phyloP scores from a whole-genome alignment of 2,888 invertebrate genomes.

The Metalampra italica region DNA sequence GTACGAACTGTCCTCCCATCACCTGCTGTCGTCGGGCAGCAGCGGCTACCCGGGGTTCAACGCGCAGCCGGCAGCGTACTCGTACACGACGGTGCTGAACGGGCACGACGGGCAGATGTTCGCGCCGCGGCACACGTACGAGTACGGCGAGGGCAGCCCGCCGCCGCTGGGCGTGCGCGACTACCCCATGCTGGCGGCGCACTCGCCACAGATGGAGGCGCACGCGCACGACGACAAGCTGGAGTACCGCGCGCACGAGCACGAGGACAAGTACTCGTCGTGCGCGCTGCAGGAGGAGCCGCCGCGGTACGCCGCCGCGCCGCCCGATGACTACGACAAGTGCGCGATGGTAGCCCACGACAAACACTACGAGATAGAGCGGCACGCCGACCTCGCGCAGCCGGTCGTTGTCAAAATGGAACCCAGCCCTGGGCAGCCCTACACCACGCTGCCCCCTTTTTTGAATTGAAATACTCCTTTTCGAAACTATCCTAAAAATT shows the following conservation, averaged over 20 bases:
- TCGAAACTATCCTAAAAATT: constrained; percentile 69
- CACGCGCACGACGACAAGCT: constrained; percentile 64
- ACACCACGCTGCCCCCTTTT: constrained; percentile 87
- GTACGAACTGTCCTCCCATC: constrained; percentile 87
- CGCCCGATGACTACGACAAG: constrained; percentile 80
- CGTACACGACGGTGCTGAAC: constrained; percentile 83
- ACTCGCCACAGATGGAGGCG: constrained; percentile 79
- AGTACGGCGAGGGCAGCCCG: constrained; percentile 80
- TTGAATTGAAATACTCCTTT: constrained; percentile 83
- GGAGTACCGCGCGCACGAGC: constrained; percentile 64
- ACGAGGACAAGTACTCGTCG: constrained; percentile 67
- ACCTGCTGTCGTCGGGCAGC: constrained; percentile 84
- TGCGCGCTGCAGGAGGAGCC: constrained; percentile 72
- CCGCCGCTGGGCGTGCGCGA: constrained; percentile 81
- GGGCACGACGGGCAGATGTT: constrained; percentile 88
- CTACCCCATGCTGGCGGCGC: constrained; percentile 82
- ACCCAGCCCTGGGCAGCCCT: constrained; percentile 78
- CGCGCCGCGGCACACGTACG: constrained; percentile 79
- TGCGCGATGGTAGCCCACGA: constrained; percentile 73
- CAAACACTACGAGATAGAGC: constrained; percentile 68
- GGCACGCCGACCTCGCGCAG: constrained; percentile 63
- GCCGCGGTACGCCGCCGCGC: constrained; percentile 74
- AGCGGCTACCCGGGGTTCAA: constrained; percentile 82
- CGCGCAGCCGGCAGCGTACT: constrained; percentile 76
- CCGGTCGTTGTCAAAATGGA: constrained; percentile 79